phyloP scores from a whole-genome alignment of 1,140 invertebrate species.

The Lutraria rhynchaena region DNA sequence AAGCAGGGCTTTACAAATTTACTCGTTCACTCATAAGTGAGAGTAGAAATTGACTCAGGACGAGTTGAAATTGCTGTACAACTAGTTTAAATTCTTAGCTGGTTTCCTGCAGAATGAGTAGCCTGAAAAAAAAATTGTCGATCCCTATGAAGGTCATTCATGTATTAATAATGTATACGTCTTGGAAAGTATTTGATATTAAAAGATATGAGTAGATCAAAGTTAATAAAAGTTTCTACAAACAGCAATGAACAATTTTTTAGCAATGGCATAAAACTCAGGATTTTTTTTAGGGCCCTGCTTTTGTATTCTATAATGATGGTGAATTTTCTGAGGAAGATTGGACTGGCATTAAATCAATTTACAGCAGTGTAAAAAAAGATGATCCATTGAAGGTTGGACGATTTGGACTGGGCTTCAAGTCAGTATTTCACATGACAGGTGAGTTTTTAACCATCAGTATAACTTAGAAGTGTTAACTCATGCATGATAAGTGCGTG shows the following conservation, averaged over 20 bases:
- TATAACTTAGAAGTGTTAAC: too few relatives aligned
- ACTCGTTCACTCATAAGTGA: too few relatives aligned
- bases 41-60: too few relatives aligned
- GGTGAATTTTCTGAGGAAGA: conserved; percentile 28
- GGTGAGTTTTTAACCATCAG: too few relatives aligned
- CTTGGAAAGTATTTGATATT: neutral
- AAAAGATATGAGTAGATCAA: neutral
- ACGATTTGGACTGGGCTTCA: conserved; percentile 37
- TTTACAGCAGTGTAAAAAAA: conserved; percentile 24
- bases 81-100: neutral
- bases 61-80: too few relatives aligned
- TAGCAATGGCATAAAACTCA: too few relatives aligned
- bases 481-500: too few relatives aligned
- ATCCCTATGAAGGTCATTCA: neutral
- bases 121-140: too few relatives aligned
- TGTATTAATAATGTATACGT: neutral
- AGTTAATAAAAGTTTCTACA: neutral
- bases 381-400: conserved; percentile 40
- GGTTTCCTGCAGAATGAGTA: too few relatives aligned
- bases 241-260: too few relatives aligned
- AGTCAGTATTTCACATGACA: conserved; percentile 46
- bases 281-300: conserved; percentile 24
- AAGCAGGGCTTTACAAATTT: too few relatives aligned
- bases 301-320: conserved; percentile 38
- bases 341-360: conserved; percentile 30